These are phyloP conservation scores for Ictalurus punctatus DNA, from an alignment of 2,113 vertebrate genomes.

Conservation along the genomic window DNA sequence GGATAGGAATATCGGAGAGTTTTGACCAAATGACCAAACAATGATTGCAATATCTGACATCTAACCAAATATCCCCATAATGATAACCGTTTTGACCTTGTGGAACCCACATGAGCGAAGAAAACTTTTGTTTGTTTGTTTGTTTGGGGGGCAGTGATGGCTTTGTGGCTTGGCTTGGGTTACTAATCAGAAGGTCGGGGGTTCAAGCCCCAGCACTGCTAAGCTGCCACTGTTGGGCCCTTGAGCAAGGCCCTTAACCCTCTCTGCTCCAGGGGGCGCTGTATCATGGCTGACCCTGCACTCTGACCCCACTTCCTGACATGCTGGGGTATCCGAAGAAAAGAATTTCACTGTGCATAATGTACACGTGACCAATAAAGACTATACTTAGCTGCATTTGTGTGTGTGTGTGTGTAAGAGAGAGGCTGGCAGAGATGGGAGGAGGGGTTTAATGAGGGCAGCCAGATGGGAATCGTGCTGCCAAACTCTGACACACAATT, in stretches of 20 bases:
- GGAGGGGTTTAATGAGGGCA: constrained; percentile 58
- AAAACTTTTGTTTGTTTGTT: neutral
- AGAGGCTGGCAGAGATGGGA: neutral
- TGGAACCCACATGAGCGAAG: neutral
- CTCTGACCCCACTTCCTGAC: no score
- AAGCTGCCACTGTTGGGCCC: no score
- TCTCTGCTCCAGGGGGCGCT: no score
- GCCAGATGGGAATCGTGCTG: constrained; percentile 69
- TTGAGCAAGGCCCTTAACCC: no score
- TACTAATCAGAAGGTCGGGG: no score
- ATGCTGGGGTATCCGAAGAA: no score
- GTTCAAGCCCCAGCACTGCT: no score
- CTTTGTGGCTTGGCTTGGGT: no score
- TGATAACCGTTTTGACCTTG: neutral
- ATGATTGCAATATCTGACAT: neutral
- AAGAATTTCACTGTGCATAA: no score
- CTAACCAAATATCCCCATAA: neutral
- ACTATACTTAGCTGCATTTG: neutral
- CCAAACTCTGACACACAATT: constrained; percentile 62
- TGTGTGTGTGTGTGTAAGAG: neutral
- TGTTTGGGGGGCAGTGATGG: neutral
- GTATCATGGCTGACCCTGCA: no score
- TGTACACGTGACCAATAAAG: no score
- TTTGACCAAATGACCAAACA: neutral
- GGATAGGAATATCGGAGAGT: neutral